These are phyloP conservation scores for Pseudochirops corinnae DNA, from an alignment of 2,797 vertebrate species.

Conservation along the genomic window DNA sequence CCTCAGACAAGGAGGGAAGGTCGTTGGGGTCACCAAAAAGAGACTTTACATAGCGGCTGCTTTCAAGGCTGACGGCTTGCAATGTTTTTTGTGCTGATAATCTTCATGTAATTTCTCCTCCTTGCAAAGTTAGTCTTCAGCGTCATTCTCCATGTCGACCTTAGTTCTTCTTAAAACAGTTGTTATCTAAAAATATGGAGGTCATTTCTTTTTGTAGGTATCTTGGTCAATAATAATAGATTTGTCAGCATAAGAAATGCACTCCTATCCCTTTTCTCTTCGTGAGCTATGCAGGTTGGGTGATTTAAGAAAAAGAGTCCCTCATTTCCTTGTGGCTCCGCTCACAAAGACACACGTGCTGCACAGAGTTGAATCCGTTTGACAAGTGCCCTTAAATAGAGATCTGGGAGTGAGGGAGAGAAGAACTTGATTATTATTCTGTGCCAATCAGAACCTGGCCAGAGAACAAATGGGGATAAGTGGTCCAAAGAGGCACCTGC, in stretches of 20 bases:
- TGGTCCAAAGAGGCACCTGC: neutral
- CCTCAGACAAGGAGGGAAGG: neutral
- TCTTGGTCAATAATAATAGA: conserved; percentile 24
- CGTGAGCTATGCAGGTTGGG: neutral
- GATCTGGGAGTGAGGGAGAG: neutral
- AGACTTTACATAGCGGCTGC: neutral
- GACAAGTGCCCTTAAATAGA: neutral
- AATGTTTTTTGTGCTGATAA: neutral
- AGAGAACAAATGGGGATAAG: neutral
- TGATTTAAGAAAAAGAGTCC: neutral
- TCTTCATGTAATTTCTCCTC: neutral
- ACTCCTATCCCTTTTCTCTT: conserved; percentile 42
- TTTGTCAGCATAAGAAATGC: conserved; percentile 13
- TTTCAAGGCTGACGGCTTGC: neutral
- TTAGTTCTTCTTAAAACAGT: neutral
- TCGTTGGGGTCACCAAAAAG: conserved; percentile 14
- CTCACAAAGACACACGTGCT: neutral
- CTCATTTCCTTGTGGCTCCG: neutral
- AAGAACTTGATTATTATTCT: neutral
- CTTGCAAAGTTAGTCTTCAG: neutral
- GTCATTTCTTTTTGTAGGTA: conserved; percentile 22
- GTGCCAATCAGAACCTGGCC: neutral
- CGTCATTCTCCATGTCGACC: neutral
- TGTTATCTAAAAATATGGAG: neutral
- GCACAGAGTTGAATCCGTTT: neutral